Conservation (phyloP, 2,113 vertebrate genomes). For the Lontra canadensis region DNA sequence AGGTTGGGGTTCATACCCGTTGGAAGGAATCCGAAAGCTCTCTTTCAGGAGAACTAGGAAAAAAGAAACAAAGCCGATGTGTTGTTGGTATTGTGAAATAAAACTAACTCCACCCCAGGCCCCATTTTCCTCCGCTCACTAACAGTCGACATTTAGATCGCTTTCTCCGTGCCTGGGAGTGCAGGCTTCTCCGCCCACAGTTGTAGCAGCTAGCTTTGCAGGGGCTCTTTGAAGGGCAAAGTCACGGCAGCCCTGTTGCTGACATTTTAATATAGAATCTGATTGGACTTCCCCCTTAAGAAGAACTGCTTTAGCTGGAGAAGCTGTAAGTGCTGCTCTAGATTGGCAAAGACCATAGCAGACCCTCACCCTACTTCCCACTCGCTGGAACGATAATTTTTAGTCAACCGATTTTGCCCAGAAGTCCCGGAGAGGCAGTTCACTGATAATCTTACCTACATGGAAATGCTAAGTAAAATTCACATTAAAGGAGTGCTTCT, state of each 20-base stretch:
- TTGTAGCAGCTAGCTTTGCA: not conserved
- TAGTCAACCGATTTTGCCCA: not conserved
- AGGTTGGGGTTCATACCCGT: slow-evolving; percentile 13
- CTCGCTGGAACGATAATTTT: not conserved
- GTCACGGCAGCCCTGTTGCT: not conserved
- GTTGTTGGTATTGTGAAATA: not conserved
- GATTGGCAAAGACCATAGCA: not conserved
- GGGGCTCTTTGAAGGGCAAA: slow-evolving; percentile 16
- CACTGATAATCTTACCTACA: not conserved
- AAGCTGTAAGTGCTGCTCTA: not conserved
- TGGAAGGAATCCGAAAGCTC: slow-evolving; percentile 35
- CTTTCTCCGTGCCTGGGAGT: not conserved
- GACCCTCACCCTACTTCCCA: not conserved
- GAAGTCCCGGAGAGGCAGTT: not conserved
- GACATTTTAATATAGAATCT: slow-evolving; percentile 38
- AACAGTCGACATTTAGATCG: not conserved
- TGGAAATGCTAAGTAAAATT: slow-evolving; percentile 7
- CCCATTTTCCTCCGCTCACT: not conserved
- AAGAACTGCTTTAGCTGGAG: not conserved
- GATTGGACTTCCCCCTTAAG: not conserved
- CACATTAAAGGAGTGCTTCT: not conserved
- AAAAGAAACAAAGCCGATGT: not conserved
- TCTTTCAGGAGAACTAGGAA: slow-evolving; percentile 1
- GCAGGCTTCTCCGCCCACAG: not conserved
- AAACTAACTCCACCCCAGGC: not conserved